Evolutionary conservation across 2,888 invertebrate species (phyloP), one percentile per base, ranked within the genome.

Genomic region (Ennomos fuscantarius): DNA sequence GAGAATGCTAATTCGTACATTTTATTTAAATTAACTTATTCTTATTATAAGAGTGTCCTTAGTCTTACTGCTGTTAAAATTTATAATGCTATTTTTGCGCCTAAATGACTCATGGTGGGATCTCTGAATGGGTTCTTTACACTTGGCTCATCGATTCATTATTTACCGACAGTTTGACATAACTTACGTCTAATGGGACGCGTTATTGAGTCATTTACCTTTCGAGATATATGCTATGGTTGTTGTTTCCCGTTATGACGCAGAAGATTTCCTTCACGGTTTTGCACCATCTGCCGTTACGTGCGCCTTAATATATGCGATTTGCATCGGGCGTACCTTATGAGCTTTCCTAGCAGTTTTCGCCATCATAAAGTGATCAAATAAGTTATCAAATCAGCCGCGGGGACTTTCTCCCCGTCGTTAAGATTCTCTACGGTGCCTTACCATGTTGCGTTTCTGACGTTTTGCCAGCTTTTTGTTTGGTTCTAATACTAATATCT

Each of bases 351-450:
- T 81, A 70, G 79, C 81, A 81, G 78, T 87, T 84, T 87, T 85
- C 85, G 82, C 87, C 83, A 90, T 91, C 88, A 90, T 90, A 91
- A 90, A 87, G 89, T 90, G 86, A 89, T 90, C 90, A 89, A 88
- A 89, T 86, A 84, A 86, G 84, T 88, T 84, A 88, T 88, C 87
- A 89, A 89, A 88, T 89, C 86, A 85, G 83, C 59, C 60, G 62
- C 69, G 53, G 76, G 76, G 79, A 82, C 86, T 89, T 88, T 89
- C 88, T 80, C 81, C 65, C 72, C 66, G 81, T 88, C 87, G 84
- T 90, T 89, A 86, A 70, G 72, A 89, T 91, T 89, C 83, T 81
- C 75, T 77, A 83, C 83, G 83, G 77, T 77, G 72, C 74, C 74
- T 78, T 76, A 72, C 74, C 69, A 66, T 65, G 74, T 24, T 73